Base-by-base conservation (phyloP, 2,797 vertebrate species). In the Margarornis squamiger region DNA sequence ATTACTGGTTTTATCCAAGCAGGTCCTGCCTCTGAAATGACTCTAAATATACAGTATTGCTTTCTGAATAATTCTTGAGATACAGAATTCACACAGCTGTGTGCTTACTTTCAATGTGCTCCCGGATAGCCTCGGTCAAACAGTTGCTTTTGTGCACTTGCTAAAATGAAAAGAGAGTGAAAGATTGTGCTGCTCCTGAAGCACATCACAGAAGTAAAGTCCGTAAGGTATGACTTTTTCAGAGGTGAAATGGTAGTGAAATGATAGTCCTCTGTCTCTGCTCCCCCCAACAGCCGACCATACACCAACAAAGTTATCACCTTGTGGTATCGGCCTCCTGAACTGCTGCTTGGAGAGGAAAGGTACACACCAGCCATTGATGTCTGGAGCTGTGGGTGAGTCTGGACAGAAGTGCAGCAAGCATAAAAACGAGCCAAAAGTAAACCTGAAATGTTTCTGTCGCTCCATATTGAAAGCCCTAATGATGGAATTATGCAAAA, bases 261-360 rank as follows among this genome's bases (percentile, higher is more conserved):
- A 89, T 93, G 52, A 84, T 80, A 88, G 78, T 66, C 22, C n/a
- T 97, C 22, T 96, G 55, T 92, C 81, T 87, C 96, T 94, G 90
- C 97, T 94, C 76, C 93, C 72, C 27, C 29, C 58, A 80, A 96
- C 95, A 98, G 98, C 95, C 98, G 98, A 51, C 98, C 98, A 2
- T 98, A 98, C 82, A 98, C 98, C 89, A 98, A 98, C 96, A 98
- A 98, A 97, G 98, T 98, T 78, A 98, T 98, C 89, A 98, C 98
- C 0, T 94, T 98, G 55, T 98, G 98, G 98, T 98, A 98, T 94
- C 98, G 98, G 54, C 98, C 98, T 74, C 98, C 98, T 43, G 98
- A 98, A 91, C 97, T 98, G 61, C 96, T 98, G 29, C 94, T 98
- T 79, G 98, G 98, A 96, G 98, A 98, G 95, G 98, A 98, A 88